These are phyloP conservation scores for Phalanger gymnotis DNA, from an alignment of 2,797 vertebrate species.

Conservation along the genomic window DNA sequence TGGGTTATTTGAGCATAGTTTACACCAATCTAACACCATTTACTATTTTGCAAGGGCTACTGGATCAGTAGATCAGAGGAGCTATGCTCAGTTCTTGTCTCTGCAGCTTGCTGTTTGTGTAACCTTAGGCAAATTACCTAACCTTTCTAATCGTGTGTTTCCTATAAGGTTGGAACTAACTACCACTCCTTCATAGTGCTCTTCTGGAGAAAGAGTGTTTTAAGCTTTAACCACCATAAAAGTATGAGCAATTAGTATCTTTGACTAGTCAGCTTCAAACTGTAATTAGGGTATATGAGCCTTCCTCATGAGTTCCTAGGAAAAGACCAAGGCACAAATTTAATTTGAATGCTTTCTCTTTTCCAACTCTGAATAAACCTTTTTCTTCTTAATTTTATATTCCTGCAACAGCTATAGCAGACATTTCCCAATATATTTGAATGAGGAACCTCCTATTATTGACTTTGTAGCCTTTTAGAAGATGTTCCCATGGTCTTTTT, in stretches of 20 bases:
- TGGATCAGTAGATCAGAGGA: background rate
- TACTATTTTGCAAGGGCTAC: background rate
- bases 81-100: background rate
- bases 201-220: background rate
- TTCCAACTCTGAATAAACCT: background rate
- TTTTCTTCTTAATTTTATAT: background rate
- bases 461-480: background rate
- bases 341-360: background rate
- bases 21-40: background rate
- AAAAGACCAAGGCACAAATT: background rate
- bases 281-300: background rate
- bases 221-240: background rate
- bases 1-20: background rate
- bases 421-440: background rate
- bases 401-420: background rate
- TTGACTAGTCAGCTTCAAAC: background rate
- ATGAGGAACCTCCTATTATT: background rate
- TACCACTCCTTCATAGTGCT: background rate
- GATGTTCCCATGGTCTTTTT: background rate
- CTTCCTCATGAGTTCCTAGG: background rate
- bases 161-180: background rate
- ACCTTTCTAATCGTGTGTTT: background rate
- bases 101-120: background rate
- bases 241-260: background rate
- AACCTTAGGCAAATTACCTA: background rate